Base-by-base conservation (phyloP, 2,888 invertebrate species). In the Xylophagus ater region DNA sequence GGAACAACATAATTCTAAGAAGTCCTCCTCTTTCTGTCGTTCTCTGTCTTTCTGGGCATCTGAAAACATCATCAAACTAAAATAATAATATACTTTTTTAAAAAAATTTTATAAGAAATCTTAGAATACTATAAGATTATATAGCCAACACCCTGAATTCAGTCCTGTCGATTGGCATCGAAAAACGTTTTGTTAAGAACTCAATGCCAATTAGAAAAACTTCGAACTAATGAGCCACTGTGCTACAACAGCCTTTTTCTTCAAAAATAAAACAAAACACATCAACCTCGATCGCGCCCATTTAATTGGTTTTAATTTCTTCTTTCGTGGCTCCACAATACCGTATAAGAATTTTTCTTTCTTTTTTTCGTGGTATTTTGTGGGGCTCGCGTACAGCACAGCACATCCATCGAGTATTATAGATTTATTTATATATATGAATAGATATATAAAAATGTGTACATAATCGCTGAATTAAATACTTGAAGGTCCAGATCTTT, bases 1-100 rank as follows among this genome's bases (percentile, higher is more conserved):
- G 58, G 62, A 59, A 61, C 60, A 60, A 61, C 60, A 60, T 60
- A 60, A 60, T 60, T 60, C 60, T 54, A 54, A 58, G 60, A 60
- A 62, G 53, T 19, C 9, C 23, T 23, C 23, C 23, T 6, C 6
- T 8, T 23, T 23, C 6, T 23, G 23, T 23, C 9, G 23, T 10
- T 8, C 23, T 6, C 7, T 10, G 10, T 23, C 23, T 6, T 23
- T 10, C 7, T 10, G 23, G 23, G n/a, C n/a, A n/a, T n/a, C n/a
- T n/a, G n/a, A n/a, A n/a, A n/a, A n/a, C n/a, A n/a, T n/a, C n/a
- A n/a, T n/a, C n/a, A n/a, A n/a, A n/a, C n/a, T n/a, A n/a, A n/a
- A n/a, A n/a, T n/a, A n/a, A n/a, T n/a, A n/a, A n/a, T n/a, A n/a
- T n/a, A n/a, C n/a, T n/a, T n/a, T n/a, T n/a, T 10, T 23, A 25